These are phyloP conservation scores for Epizoanthus illoricatus DNA, from an alignment of 92 coral and sea anemone genomes.

Conservation along the genomic window DNA sequence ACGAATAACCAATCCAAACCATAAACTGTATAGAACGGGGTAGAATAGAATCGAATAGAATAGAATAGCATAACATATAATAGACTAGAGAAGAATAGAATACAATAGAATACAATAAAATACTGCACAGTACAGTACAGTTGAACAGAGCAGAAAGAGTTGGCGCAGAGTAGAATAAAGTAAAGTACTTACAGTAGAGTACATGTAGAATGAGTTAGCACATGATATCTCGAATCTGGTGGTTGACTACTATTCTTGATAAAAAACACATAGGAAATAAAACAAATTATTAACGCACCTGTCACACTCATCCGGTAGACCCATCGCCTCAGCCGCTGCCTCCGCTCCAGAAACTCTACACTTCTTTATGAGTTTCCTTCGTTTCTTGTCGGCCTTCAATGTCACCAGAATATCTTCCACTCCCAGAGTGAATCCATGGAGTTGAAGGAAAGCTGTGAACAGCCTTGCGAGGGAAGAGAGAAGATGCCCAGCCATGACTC, in stretches of 20 bases:
- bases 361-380: conserved; percentile 74
- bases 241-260: neutral
- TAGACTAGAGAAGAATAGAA: too few species aligned
- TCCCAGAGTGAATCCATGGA: conserved; percentile 89
- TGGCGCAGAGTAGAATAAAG: neutral
- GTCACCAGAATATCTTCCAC: conserved; percentile 90
- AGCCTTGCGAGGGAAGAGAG: conserved; percentile 89
- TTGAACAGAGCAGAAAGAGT: too few species aligned
- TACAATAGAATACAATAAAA: too few species aligned
- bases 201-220: neutral
- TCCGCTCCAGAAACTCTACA: conserved; percentile 79
- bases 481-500: conserved; percentile 81
- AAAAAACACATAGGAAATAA: neutral
- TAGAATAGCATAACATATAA: too few species aligned
- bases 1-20: neutral
- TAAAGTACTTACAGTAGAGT: too few species aligned
- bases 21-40: neutral
- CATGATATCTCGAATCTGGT: too few species aligned
- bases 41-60: too few species aligned
- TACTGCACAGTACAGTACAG: too few species aligned
- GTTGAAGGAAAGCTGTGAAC: conserved; percentile 86
- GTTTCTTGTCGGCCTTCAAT: conserved; percentile 74
- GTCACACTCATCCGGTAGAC: conserved; percentile 68
- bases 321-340: conserved; percentile 79
- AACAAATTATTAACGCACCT: conserved; percentile 53